A percentile compares a stretch with the other conserved stretches of the same genome.
Conservation (phyloP, 2,113 vertebrate genomes). For the Triplophysa siluroides region DNA sequence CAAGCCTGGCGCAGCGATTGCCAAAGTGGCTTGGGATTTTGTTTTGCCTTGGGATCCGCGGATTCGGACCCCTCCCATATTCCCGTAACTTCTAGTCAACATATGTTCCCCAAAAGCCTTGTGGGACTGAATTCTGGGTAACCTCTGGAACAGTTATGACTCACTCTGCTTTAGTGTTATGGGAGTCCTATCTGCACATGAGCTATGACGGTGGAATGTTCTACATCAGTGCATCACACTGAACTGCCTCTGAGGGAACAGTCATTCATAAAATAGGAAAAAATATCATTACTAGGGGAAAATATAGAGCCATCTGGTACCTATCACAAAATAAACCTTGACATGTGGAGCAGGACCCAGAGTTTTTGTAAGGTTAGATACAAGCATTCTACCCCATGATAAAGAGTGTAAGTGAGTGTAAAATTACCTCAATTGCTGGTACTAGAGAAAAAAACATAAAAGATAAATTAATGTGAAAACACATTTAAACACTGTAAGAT, state of each 20-base stretch:
- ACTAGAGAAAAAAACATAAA: no score
- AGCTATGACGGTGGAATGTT: constrained; percentile 27
- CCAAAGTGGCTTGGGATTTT: constrained; percentile 26
- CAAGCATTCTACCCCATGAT: no score
- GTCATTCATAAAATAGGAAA: background rate
- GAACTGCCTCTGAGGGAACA: constrained; percentile 18
- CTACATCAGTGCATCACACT: constrained; percentile 19
- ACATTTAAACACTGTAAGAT: no score
- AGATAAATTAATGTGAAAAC: no score
- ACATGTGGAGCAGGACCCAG: background rate
- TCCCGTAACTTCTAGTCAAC: constrained; percentile 47
- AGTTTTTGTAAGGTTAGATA: no score
- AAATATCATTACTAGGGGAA: background rate
- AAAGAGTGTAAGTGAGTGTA: no score
- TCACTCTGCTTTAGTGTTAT: constrained; percentile 64
- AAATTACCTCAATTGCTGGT: no score
- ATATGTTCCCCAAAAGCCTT: constrained; percentile 71
- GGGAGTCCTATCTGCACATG: constrained; percentile 25
- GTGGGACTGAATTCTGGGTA: constrained; percentile 51
- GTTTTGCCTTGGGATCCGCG: constrained; percentile 35
- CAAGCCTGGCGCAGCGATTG: constrained; percentile 9
- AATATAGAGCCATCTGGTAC: background rate
- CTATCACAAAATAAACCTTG: background rate
- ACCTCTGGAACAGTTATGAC: constrained; percentile 59
- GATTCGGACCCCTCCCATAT: constrained; percentile 27